These are phyloP conservation scores for Caenorhabditis uteleia DNA, from an alignment of 2,888 invertebrate genomes.

Conservation along the genomic window DNA sequence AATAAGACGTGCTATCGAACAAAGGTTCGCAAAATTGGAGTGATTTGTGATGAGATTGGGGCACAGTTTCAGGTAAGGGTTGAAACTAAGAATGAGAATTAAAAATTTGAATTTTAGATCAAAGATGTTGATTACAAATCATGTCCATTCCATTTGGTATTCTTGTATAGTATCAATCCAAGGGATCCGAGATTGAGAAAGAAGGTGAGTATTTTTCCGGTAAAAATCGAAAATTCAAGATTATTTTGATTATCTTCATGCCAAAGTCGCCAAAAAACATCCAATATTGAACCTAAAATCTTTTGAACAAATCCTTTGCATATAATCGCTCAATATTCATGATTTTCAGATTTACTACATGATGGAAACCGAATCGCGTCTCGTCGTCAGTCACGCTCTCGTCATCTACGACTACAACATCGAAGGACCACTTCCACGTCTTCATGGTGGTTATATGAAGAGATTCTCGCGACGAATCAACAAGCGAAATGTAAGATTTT, in stretches of 20 bases:
- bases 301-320: neutral
- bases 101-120: conserved; percentile 12
- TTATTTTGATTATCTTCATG: neutral
- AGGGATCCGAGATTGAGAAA: conserved; percentile 47
- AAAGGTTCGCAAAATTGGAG: conserved; percentile 46
- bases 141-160: conserved; percentile 47
- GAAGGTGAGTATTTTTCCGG: conserved; percentile 18
- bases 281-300: neutral
- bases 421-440: conserved; percentile 48
- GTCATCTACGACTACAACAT: conserved; percentile 53
- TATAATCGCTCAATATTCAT: neutral
- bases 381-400: conserved; percentile 50
- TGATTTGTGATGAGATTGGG: conserved; percentile 29
- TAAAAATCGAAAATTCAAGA: neutral
- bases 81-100: neutral
- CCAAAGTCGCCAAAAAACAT: conserved; percentile 6
- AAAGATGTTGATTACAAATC: conserved; percentile 48
- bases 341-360: conserved; percentile 48
- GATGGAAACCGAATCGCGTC: conserved; percentile 50
- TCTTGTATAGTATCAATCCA: conserved; percentile 47
- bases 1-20: conserved; percentile 51
- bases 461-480: conserved; percentile 22
- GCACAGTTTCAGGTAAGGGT: conserved; percentile 25
- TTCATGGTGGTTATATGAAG: conserved; percentile 46
- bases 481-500: no score